Evolutionary conservation across 2,113 vertebrate genomes (phyloP).

Genomic region (Benitochromis conjunctus): DNA sequence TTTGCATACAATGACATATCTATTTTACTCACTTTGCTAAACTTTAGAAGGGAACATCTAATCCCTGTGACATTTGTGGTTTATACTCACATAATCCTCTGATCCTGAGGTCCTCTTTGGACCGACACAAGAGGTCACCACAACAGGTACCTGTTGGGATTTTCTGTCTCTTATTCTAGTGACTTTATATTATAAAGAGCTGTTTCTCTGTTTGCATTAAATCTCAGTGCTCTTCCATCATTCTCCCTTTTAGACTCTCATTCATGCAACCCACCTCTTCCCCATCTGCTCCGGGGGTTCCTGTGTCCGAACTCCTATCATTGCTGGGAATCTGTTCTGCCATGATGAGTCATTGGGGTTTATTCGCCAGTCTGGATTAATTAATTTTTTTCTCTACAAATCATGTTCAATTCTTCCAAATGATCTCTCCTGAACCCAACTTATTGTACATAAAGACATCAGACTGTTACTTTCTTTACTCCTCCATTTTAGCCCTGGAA

Average conservation of each 20-base stretch:
- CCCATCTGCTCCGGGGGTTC: not conserved
- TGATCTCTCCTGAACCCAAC: rapidly evolving
- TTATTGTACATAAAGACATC: not conserved
- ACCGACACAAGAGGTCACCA: rapidly evolving
- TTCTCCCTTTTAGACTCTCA: not conserved
- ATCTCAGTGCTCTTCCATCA: not conserved
- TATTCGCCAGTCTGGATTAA: not conserved
- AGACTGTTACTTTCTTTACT: rapidly evolving
- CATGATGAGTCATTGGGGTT: not conserved
- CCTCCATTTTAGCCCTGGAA: not conserved
- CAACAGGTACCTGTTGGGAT: not conserved
- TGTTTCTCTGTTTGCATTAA: not conserved
- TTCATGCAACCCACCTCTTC: not conserved
- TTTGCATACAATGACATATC: not conserved
- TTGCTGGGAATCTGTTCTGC: not conserved
- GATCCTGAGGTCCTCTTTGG: not conserved
- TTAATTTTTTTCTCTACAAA: not conserved
- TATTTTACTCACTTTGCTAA: not conserved
- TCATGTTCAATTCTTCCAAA: rapidly evolving
- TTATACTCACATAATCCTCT: not conserved
- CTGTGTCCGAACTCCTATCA: not conserved
- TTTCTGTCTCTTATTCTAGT: not conserved
- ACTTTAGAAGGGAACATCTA: not conserved
- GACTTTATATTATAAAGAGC: not conserved
- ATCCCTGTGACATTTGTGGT: not conserved